phyloP scores from a whole-genome alignment of 2,888 invertebrate species.

The Cecidostiba fungosa region DNA sequence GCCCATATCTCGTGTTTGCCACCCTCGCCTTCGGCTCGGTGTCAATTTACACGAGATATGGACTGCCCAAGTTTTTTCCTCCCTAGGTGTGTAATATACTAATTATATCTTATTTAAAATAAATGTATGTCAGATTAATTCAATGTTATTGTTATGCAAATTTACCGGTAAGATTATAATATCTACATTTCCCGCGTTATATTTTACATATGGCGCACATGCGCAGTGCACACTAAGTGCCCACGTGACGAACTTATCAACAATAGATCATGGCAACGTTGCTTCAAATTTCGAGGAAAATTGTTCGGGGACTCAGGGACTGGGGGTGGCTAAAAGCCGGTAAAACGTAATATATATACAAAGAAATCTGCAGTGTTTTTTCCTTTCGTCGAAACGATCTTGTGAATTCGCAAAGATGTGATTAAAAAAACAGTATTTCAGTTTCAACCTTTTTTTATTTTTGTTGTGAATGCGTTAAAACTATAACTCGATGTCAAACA shows the following conservation, averaged over 20 bases:
- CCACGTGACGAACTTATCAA: background rate
- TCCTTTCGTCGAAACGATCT: background rate
- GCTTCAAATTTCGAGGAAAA: slow-evolving; percentile 30
- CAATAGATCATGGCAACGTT: slow-evolving; percentile 38
- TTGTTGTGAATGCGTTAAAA: background rate
- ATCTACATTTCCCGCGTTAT: background rate
- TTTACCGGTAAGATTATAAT: background rate
- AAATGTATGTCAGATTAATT: background rate
- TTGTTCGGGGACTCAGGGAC: no score
- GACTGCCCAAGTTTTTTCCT: no score
- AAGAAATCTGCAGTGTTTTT: background rate
- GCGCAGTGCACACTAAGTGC: background rate
- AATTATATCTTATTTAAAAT: no score
- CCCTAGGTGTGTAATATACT: no score
- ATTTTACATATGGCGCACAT: background rate
- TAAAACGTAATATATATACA: no score
- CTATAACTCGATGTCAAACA: no score
- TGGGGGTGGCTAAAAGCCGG: slow-evolving; percentile 30
- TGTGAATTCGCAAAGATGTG: slow-evolving; percentile 19
- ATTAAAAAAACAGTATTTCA: background rate
- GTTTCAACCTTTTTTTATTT: background rate
- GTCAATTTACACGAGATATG: no score
- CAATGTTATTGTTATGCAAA: background rate
- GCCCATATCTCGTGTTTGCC: no score
- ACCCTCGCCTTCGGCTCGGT: no score